These are phyloP conservation scores for Pangasius krempfi DNA, from an alignment of 2,797 vertebrate species.

Conservation along the genomic window DNA sequence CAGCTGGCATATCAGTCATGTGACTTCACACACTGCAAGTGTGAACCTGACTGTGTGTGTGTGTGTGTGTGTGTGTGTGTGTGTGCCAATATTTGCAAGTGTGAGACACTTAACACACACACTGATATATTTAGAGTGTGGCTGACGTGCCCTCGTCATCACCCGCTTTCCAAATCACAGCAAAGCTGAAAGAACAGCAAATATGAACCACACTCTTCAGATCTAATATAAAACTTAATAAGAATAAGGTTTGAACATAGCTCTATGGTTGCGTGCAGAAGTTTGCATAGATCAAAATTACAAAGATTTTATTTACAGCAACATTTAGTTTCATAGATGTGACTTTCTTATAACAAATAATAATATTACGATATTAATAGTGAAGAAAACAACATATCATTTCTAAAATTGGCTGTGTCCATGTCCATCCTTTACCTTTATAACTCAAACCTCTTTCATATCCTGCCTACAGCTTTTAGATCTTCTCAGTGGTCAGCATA, in stretches of 20 bases:
- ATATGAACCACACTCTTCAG: neutral
- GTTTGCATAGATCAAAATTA: neutral
- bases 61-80: conserved; percentile 27
- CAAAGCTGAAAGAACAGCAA: neutral
- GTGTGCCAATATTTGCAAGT: conserved; percentile 9
- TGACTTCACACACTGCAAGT: conserved; percentile 22
- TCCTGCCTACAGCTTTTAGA: neutral
- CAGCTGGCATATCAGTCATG: conserved; percentile 7
- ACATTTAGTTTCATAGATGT: neutral
- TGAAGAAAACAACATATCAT: neutral
- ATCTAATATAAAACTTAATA: neutral
- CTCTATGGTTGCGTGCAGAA: neutral
- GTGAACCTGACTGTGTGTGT: conserved; percentile 23
- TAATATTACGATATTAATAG: no score
- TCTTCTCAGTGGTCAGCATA: neutral
- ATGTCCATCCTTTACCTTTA: neutral
- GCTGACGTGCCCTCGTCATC: conserved; percentile 23
- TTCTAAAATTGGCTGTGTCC: neutral
- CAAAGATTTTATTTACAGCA: neutral
- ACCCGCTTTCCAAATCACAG: neutral
- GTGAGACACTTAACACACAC: conserved; percentile 25
- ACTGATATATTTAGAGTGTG: conserved; percentile 54
- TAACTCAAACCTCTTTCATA: neutral
- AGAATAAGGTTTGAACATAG: neutral
- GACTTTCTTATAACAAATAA: neutral